Percentiles rank a stretch among this genome's conserved stretches.
phyloP scores from a whole-genome alignment of 2,113 vertebrate species.

The Monopterus albus region DNA sequence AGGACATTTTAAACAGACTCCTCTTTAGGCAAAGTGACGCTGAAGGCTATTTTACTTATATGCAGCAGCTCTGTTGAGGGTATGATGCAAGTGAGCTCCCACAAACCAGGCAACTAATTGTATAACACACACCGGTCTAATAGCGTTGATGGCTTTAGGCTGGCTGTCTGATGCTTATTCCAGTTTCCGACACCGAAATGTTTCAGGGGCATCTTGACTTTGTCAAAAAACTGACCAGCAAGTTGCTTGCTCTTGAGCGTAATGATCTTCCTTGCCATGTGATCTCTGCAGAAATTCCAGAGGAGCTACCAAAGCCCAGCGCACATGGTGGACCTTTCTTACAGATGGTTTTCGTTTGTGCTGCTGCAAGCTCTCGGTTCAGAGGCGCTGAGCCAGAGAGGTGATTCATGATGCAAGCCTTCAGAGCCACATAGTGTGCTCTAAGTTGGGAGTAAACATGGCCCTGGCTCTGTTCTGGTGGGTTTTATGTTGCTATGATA shows the following conservation, averaged over 20 bases:
- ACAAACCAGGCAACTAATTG: conserved; percentile 31
- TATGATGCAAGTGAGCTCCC: conserved; percentile 21
- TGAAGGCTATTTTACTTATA: conserved; percentile 1
- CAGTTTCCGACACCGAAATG: conserved; percentile 12
- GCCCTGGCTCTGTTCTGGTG: conserved; percentile 38
- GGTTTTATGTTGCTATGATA: conserved; percentile 38
- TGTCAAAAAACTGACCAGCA: conserved; percentile 43
- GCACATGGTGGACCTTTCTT: conserved; percentile 71
- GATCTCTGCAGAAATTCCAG: conserved; percentile 76
- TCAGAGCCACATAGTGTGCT: conserved; percentile 61
- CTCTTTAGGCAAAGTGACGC: conserved; percentile 25
- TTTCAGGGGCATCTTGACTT: conserved; percentile 39
- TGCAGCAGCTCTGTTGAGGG: not conserved
- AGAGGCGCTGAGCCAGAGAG: conserved; percentile 74
- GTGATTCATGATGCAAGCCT: conserved; percentile 79
- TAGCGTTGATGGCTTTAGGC: conserved; percentile 9
- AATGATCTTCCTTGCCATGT: conserved; percentile 72
- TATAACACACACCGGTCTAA: conserved; percentile 39
- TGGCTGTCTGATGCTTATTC: conserved; percentile 26
- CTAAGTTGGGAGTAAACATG: conserved; percentile 60
- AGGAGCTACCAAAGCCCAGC: conserved; percentile 70
- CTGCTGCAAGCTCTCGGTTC: conserved; percentile 65
- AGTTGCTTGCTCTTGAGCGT: conserved; percentile 36
- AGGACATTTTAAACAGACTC: conserved; percentile 35
- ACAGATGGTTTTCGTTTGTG: conserved; percentile 85